Evolutionary conservation across 2,888 invertebrate genomes (phyloP).

Genomic region (Spicauda simplicius): DNA sequence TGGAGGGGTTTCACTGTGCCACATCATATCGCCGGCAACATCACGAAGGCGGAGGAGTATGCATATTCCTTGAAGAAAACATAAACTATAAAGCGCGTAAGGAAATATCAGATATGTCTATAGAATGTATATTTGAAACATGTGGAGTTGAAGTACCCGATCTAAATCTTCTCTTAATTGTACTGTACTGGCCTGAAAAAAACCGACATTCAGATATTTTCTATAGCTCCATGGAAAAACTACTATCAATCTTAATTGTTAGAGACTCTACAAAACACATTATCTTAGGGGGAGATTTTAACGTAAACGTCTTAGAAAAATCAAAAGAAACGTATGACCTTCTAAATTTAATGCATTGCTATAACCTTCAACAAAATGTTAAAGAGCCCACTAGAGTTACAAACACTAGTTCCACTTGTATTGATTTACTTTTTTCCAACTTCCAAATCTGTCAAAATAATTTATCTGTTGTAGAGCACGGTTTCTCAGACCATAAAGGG

Average conservation of each 20-base stretch:
- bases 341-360: too few species aligned
- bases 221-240: background rate
- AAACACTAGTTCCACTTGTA: slow-evolving; percentile 10
- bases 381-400: slow-evolving; percentile 19
- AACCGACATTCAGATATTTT: background rate
- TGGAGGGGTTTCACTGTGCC: background rate
- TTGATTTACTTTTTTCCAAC: slow-evolving; percentile 25
- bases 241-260: background rate
- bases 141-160: background rate
- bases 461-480: slow-evolving; percentile 2
- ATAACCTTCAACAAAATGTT: slow-evolving; percentile 15
- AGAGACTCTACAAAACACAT: background rate
- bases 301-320: too few species aligned
- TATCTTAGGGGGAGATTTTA: background rate
- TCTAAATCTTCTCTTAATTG: background rate
- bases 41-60: background rate
- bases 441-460: background rate
- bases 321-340: too few species aligned
- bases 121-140: background rate
- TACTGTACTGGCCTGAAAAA: background rate
- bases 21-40: background rate
- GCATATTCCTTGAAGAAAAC: background rate
- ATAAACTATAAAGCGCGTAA: background rate
- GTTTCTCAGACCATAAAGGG: slow-evolving; percentile 13
- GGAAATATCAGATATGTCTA: background rate